These are phyloP conservation scores for Sclerodermus sp. DNA, from an alignment of 2,888 invertebrate genomes.

Conservation along the genomic window DNA sequence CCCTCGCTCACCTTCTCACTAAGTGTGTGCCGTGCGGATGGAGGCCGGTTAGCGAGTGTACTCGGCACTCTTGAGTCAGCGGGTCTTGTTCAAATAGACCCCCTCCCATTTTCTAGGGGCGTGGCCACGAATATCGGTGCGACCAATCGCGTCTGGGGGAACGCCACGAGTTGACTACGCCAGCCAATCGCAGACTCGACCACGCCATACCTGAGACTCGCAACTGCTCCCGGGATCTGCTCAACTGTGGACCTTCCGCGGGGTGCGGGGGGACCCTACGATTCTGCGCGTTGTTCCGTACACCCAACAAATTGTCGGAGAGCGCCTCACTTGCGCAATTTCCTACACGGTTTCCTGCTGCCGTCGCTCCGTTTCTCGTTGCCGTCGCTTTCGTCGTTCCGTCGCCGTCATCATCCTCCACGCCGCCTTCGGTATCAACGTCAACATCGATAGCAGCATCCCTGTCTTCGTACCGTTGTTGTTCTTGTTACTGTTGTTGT, in stretches of 20 bases:
- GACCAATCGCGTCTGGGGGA: conserved; percentile 12
- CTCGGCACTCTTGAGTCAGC: conserved; percentile 51
- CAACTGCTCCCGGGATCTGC: conserved; percentile 10
- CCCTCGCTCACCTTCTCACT: conserved; percentile 38
- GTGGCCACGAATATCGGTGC: too few relatives aligned
- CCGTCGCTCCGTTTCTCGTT: too few relatives aligned
- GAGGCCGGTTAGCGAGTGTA: conserved; percentile 56
- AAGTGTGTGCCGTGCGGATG: conserved; percentile 52
- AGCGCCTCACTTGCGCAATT: conserved; percentile 23
- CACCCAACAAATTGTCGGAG: not conserved
- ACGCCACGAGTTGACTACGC: not conserved
- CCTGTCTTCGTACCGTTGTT: too few relatives aligned
- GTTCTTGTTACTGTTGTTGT: too few relatives aligned
- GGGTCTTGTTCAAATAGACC: conserved; percentile 54
- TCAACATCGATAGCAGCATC: too few relatives aligned
- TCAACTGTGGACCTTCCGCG: too few relatives aligned
- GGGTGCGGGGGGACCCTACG: not conserved
- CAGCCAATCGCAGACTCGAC: conserved; percentile 27
- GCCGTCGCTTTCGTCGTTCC: not conserved
- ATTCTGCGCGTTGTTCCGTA: not conserved
- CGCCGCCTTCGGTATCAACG: too few relatives aligned
- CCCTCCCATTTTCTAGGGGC: conserved; percentile 36
- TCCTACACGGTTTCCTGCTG: conserved; percentile 9
- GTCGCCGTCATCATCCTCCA: conserved; percentile 14
- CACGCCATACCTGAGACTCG: conserved; percentile 1